Conservation (phyloP, 2,888 invertebrate species). For the Horisme vitalbata region DNA sequence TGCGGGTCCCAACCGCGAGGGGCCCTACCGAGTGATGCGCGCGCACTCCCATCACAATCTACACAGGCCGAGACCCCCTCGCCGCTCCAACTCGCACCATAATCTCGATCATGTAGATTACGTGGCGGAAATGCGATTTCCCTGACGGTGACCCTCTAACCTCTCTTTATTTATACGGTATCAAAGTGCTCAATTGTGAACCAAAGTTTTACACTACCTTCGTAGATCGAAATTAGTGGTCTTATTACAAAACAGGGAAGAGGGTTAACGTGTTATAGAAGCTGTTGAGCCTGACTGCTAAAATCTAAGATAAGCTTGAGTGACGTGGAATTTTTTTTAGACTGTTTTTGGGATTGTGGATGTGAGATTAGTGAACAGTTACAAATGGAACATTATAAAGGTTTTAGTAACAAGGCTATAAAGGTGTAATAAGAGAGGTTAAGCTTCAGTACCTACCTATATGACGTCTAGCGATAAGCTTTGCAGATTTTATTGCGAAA, state of each 20-base stretch:
- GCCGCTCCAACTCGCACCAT: slow-evolving; percentile 84
- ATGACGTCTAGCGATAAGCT: too few species aligned
- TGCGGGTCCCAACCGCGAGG: slow-evolving; percentile 73
- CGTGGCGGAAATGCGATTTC: slow-evolving; percentile 85
- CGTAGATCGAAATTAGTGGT: slow-evolving; percentile 39
- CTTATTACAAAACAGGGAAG: slow-evolving; percentile 38
- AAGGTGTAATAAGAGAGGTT: slow-evolving; percentile 44
- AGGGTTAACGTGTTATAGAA: slow-evolving; percentile 20
- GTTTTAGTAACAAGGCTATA: slow-evolving; percentile 47
- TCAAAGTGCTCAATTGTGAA: slow-evolving; percentile 78
- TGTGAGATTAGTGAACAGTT: slow-evolving; percentile 6
- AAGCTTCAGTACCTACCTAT: neutral
- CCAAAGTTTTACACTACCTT: slow-evolving; percentile 70
- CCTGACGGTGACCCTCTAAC: slow-evolving; percentile 69
- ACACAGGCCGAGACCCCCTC: slow-evolving; percentile 76
- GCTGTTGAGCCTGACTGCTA: slow-evolving; percentile 11
- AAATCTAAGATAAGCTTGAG: slow-evolving; percentile 8
- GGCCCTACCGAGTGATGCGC: slow-evolving; percentile 71
- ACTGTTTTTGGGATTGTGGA: neutral
- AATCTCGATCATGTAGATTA: slow-evolving; percentile 85
- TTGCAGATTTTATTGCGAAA: slow-evolving; percentile 10
- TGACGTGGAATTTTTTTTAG: neutral
- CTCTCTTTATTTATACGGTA: slow-evolving; percentile 49
- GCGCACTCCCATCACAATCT: slow-evolving; percentile 87
- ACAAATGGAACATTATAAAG: slow-evolving; percentile 27